phyloP scores from a whole-genome alignment of 2,888 invertebrate species.

The Athalia rosae region DNA sequence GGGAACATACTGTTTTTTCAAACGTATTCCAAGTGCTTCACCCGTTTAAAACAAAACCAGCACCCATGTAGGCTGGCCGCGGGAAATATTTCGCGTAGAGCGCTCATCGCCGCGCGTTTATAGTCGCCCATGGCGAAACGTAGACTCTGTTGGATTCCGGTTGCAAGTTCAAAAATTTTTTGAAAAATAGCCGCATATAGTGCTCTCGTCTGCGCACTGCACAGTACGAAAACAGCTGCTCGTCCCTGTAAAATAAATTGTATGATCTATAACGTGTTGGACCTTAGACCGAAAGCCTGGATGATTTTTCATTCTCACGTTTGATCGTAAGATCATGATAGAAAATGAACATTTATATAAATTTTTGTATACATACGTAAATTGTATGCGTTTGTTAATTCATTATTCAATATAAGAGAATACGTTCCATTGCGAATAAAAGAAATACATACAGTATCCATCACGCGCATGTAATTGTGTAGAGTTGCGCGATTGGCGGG shows the following conservation, averaged over 20 bases:
- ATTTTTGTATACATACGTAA: too few species aligned
- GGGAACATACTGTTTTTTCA: not conserved
- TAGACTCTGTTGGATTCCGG: not conserved
- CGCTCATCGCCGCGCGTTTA: slow-evolving; percentile 5
- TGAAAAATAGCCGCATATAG: not conserved
- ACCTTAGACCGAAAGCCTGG: too few species aligned
- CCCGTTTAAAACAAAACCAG: slow-evolving; percentile 44
- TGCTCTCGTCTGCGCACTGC: not conserved
- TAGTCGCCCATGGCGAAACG: not conserved
- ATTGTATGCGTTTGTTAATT: too few species aligned
- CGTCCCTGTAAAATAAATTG: not conserved
- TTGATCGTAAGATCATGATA: too few species aligned
- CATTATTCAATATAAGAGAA: too few species aligned
- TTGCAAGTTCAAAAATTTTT: not conserved
- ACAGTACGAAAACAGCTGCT: not conserved
- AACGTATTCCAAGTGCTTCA: slow-evolving; percentile 6
- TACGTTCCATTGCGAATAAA: too few species aligned
- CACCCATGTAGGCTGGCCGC: slow-evolving; percentile 27
- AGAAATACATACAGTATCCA: too few species aligned
- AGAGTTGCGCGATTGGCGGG: too few species aligned
- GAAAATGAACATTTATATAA: too few species aligned
- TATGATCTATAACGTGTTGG: too few species aligned
- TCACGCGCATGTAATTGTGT: too few species aligned
- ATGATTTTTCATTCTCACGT: too few species aligned
- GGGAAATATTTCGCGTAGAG: slow-evolving; percentile 19